Percentiles rank a stretch among this genome's conserved stretches.
Evolutionary conservation across 2,113 vertebrate species (phyloP).

Genomic region (Orientallactaga bullata): DNA sequence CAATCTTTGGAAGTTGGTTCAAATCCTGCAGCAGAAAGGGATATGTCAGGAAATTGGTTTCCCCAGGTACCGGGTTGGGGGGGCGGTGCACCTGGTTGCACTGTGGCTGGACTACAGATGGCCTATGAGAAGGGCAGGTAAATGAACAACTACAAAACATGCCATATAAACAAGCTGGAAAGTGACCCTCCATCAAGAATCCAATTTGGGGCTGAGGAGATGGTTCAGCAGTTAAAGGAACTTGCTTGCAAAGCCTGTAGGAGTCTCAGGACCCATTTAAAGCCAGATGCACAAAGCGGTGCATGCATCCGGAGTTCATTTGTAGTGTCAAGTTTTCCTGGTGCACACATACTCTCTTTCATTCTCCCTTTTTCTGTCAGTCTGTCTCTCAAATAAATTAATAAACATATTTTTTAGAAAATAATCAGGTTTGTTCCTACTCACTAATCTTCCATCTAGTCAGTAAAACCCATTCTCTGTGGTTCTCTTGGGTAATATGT

Average conservation of each 20-base stretch:
- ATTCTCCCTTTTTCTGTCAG: no score
- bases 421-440: background rate
- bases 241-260: no score
- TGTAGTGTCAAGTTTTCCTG: no score
- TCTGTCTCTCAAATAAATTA: no score
- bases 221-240: no score
- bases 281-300: no score
- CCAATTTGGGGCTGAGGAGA: background rate
- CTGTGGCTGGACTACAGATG: background rate
- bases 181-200: background rate
- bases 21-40: background rate
- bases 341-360: no score
- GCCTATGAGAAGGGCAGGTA: background rate
- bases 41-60: background rate
- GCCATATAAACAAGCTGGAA: background rate
- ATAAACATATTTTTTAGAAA: background rate
- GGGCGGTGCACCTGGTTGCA: background rate
- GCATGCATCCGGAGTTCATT: no score
- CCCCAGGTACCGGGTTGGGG: background rate
- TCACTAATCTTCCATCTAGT: background rate
- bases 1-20: conserved; percentile 33
- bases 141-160: background rate
- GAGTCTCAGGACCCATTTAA: no score
- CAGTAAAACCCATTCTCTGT: background rate
- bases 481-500: background rate